Conservation (phyloP, 2,113 vertebrate genomes). For the Chitala chitala region DNA sequence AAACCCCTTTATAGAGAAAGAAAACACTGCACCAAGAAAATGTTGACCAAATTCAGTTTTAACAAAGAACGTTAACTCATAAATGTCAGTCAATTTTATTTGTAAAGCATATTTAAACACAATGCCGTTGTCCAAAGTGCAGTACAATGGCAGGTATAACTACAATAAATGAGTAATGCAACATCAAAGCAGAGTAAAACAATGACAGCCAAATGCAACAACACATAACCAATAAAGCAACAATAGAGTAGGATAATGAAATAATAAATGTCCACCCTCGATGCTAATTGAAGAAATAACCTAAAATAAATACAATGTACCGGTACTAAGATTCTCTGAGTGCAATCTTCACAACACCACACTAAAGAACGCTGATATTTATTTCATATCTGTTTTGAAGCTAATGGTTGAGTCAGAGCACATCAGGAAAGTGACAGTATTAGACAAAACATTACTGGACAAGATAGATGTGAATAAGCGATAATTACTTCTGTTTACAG, state of each 20-base stretch:
- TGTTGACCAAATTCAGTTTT: no score
- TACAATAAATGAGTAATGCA: no score
- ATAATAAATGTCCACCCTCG: not conserved
- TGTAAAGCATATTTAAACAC: no score
- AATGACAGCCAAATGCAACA: not conserved
- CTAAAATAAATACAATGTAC: no score
- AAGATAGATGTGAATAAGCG: not conserved
- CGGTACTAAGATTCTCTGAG: not conserved
- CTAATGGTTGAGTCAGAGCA: not conserved
- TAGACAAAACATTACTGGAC: not conserved
- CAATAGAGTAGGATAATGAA: not conserved
- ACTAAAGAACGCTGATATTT: not conserved
- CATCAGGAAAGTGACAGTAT: not conserved
- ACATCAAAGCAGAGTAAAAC: no score
- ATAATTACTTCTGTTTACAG: not conserved
- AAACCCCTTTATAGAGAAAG: not conserved
- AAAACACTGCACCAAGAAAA: not conserved
- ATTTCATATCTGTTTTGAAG: not conserved
- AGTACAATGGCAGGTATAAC: no score
- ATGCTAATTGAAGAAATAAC: no score
- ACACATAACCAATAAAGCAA: not conserved
- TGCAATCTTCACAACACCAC: not conserved
- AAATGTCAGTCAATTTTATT: no score
- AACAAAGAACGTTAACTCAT: no score
- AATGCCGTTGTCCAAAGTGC: no score